A percentile compares a stretch with the other conserved stretches of the same genome.
These are phyloP conservation scores for Megastigmus dorsalis DNA, from an alignment of 2,888 invertebrate species.

Conservation along the genomic window DNA sequence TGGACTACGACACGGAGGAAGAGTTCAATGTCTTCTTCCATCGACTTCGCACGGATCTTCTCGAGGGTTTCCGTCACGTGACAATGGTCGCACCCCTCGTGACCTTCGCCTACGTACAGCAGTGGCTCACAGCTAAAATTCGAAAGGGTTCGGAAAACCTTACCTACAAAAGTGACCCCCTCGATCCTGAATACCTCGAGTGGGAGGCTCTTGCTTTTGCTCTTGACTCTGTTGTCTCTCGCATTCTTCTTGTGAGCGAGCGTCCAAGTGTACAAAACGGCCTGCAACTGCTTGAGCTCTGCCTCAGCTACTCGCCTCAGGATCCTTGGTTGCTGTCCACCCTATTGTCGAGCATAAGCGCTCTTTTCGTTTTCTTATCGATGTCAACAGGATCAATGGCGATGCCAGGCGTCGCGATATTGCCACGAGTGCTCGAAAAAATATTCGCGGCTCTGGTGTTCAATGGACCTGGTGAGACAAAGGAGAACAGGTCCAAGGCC, in stretches of 20 bases:
- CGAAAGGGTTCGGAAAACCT: conserved; percentile 78
- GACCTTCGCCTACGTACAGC: conserved; percentile 88
- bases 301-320: conserved; percentile 83
- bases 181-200: conserved; percentile 84
- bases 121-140: conserved; percentile 86
- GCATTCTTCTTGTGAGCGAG: conserved; percentile 83
- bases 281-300: conserved; percentile 85
- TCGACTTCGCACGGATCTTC: conserved; percentile 86
- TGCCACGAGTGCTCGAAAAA: conserved; percentile 90
- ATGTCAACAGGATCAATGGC: conserved; percentile 89
- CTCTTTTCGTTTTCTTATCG: conserved; percentile 92
- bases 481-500: conserved; percentile 81
- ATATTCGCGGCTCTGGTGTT: conserved; percentile 90
- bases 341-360: conserved; percentile 92
- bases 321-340: conserved; percentile 90
- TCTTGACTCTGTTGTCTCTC: conserved; percentile 87
- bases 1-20: conserved; percentile 94
- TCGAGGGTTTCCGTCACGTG: conserved; percentile 87
- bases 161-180: conserved; percentile 72
- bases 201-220: conserved; percentile 89
- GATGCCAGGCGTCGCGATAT: conserved; percentile 80
- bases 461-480: conserved; percentile 80
- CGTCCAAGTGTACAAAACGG: conserved; percentile 86
- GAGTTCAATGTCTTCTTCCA: conserved; percentile 91
- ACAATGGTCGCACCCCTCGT: conserved; percentile 88